phyloP scores from a whole-genome alignment of 2,113 vertebrate genomes.

The rat (Rattus norvegicus) region GRCr8 NC_086022.1:9049501-9050000 shows the following conservation, averaged over 20 bases:
- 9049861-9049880: not conserved
- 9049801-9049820: not conserved
- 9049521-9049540: not conserved
- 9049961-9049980: not conserved
- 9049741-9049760: not conserved
- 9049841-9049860: fast-evolving
- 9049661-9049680: not conserved
- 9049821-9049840: fast-evolving
- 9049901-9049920: not conserved
- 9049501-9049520: not conserved
- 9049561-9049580: not conserved
- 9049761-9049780: not conserved
- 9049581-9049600: not conserved
- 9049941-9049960: not conserved
- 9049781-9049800: not conserved
- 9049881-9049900: fast-evolving
- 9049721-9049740: not conserved
- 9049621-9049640: not conserved
- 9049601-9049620: not conserved
- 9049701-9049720: not conserved
- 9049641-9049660: not conserved
- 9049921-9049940: not conserved
- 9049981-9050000: not conserved
- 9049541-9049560: not conserved
- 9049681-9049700: not conserved